Base-by-base conservation (phyloP, 1,140 invertebrate species). In the Drosophila lacteicornis region DNA sequence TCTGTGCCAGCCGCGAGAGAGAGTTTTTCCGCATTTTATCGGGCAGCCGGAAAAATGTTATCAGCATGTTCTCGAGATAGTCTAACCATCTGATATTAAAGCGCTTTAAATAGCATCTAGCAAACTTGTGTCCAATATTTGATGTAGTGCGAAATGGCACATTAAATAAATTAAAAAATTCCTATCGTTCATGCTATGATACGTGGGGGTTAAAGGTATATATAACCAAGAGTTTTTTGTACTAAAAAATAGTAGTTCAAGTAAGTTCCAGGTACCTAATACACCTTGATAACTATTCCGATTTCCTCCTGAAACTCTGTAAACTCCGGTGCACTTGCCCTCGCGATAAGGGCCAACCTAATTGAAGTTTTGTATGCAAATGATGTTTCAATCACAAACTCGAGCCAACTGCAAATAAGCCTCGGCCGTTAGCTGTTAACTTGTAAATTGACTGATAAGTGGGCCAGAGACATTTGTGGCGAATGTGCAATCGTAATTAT, bases 101-200 rank as follows among this genome's bases (percentile, higher is more conserved):
- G 70, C 75, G 82, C 75, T 85, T 79, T 78, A 86, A 86, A 86
- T 81, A 82, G 82, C 75, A 82, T 79, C 79, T 61, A 66, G 30
- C 4, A n/a, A 25, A n/a, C 33, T 19, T 75, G 63, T 67, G 47
- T 49, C 63, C 74, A 53, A 47, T 42, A 58, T 42, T 17, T 53
- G 61, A 68, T 68, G 69, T 53, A 27, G 65, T 59, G 17, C 12
- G 43, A 17, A 17, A 42, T 55, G 45, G 25, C 60, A 79, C 78
- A 76, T 61, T 85, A 82, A 86, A 87, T 87, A 53, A 82, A 86
- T 87, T 87, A 82, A 75, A 85, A 78, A 86, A 63, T 59, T 46
- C 6, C 33, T 51, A 49, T 51, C 56, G 36, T 40, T 40, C 4
- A 53, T 19, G 50, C 4, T 9, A 1, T 13, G 12, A 45, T 19